phyloP scores from a whole-genome alignment of 92 coral and sea anemone species.

The Paragorgia papillata region DNA sequence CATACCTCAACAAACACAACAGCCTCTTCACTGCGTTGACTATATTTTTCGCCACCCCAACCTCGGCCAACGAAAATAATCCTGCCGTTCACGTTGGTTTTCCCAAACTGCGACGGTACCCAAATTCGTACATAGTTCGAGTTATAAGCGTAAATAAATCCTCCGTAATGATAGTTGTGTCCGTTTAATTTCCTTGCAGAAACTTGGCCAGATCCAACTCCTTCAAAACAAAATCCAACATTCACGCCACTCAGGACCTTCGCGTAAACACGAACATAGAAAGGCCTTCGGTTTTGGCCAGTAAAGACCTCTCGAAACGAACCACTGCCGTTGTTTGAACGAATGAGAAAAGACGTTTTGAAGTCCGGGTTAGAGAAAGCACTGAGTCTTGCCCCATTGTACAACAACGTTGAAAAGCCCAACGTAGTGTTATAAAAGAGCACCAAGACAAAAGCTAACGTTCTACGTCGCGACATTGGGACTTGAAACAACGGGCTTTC shows the following conservation, averaged over 20 bases:
- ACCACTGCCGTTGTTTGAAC: constrained; percentile 70
- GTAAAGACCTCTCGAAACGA: constrained; percentile 87
- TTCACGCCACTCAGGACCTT: constrained; percentile 62
- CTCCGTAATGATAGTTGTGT: constrained; percentile 80
- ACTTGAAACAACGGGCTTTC: neutral
- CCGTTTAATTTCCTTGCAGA: constrained; percentile 55
- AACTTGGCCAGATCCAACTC: constrained; percentile 86
- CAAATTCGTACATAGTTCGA: constrained; percentile 79
- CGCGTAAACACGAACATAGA: constrained; percentile 94
- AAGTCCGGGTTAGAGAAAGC: constrained; percentile 88
- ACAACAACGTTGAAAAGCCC: constrained; percentile 35
- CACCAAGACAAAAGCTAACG: neutral
- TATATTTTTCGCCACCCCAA: constrained; percentile 76
- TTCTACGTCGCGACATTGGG: constrained; percentile 4
- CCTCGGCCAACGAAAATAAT: constrained; percentile 85
- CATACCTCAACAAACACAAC: constrained; percentile 86
- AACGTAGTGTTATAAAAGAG: constrained; percentile 10
- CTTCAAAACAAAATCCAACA: constrained; percentile 78
- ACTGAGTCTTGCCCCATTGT: constrained; percentile 69
- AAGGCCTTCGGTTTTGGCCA: constrained; percentile 79
- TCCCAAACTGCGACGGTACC: constrained; percentile 81
- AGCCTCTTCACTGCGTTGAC: constrained; percentile 65
- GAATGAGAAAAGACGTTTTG: constrained; percentile 68
- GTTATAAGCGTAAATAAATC: constrained; percentile 90
- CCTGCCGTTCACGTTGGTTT: constrained; percentile 59